phyloP scores from a whole-genome alignment of 2,113 vertebrate genomes.

The Forbesichthys papilliferus region DNA sequence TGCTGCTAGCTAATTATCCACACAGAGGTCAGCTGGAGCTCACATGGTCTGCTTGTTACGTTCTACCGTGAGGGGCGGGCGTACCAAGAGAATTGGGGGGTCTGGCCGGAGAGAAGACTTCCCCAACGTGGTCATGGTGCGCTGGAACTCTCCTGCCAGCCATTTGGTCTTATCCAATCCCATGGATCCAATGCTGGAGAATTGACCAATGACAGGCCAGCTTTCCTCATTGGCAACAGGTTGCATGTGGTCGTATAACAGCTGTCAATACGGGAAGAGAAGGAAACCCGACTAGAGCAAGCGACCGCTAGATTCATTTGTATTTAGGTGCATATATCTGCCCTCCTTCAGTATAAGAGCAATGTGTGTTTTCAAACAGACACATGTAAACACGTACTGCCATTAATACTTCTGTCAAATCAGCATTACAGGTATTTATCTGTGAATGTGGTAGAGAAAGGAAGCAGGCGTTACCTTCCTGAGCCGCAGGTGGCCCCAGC shows the following conservation, averaged over 20 bases:
- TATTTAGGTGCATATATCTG: no score
- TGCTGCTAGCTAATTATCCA: no score
- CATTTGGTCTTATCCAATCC: constrained; percentile 91
- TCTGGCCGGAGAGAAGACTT: constrained; percentile 55
- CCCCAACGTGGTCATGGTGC: constrained; percentile 81
- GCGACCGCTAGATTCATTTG: no score
- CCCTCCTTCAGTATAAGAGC: neutral
- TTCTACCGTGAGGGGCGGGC: neutral
- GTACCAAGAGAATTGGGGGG: constrained; percentile 84
- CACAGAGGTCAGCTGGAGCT: no score
- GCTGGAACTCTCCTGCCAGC: constrained; percentile 90
- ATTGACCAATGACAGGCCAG: constrained; percentile 93
- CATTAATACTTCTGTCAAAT: no score
- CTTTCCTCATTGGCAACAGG: constrained; percentile 63
- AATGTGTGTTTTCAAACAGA: neutral
- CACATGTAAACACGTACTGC: no score
- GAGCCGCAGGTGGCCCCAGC: constrained; percentile 93
- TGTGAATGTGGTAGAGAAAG: neutral
- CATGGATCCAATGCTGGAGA: constrained; percentile 97
- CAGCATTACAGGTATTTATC: neutral
- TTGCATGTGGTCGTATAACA: constrained; percentile 77
- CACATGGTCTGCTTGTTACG: no score
- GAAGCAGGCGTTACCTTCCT: constrained; percentile 82
- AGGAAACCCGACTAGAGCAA: no score
- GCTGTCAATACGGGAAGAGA: constrained; percentile 33